Evolutionary conservation across 2,113 vertebrate genomes (phyloP).

Genomic region (Nannospalax galili): DNA sequence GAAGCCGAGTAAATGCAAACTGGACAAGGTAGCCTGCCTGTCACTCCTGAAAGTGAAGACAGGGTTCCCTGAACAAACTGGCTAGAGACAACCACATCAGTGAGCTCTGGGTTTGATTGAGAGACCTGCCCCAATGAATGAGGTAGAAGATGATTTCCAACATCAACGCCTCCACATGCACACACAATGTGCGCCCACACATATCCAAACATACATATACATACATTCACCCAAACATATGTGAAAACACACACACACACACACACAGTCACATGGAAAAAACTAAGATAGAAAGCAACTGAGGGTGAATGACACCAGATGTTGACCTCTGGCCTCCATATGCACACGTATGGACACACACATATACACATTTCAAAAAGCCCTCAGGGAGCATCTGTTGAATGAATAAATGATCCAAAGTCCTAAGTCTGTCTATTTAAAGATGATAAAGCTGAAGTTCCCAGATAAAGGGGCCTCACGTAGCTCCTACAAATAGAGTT

Average conservation of each 20-base stretch:
- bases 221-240: no score
- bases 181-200: no score
- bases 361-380: neutral
- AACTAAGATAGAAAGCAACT: neutral
- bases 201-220: no score
- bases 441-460: neutral
- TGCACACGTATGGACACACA: neutral
- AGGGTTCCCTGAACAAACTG: neutral
- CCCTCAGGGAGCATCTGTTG: neutral
- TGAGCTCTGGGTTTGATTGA: no score
- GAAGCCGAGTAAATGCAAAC: neutral
- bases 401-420: neutral
- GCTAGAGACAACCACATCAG: no score
- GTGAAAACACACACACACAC: no score
- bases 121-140: no score
- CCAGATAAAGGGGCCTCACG: neutral
- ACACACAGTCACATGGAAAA: neutral
- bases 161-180: no score
- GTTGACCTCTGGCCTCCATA: no score
- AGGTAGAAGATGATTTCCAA: no score
- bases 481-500: fast-evolving
- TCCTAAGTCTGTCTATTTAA: neutral
- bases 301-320: neutral
- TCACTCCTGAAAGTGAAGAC: no score
- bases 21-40: neutral